Percentiles rank a stretch among this genome's conserved stretches.
phyloP scores from a whole-genome alignment of 2,888 invertebrate species.

The Papilio protenor region DNA sequence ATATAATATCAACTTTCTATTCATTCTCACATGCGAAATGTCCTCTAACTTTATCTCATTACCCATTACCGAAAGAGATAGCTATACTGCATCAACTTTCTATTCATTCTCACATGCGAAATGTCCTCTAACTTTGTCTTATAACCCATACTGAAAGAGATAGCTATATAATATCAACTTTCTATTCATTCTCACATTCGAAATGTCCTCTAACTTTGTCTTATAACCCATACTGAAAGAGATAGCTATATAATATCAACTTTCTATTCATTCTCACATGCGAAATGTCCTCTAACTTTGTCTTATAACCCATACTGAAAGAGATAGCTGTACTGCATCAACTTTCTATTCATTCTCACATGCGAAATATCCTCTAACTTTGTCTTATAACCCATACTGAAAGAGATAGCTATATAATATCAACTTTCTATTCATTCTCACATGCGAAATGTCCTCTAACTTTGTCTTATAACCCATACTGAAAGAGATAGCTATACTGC shows the following conservation, averaged over 20 bases:
- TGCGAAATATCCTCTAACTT: conserved; percentile 90
- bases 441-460: conserved; percentile 75
- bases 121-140: conserved; percentile 85
- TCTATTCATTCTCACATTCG: background rate
- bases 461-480: conserved; percentile 77
- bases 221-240: conserved; percentile 67
- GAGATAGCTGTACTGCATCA: background rate
- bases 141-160: conserved; percentile 59
- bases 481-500: conserved; percentile 14
- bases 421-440: background rate
- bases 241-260: background rate
- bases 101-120: background rate
- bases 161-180: background rate
- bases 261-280: too few species aligned
- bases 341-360: background rate
- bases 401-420: background rate
- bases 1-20: background rate
- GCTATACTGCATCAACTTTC: background rate
- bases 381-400: conserved; percentile 75
- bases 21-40: conserved; percentile 81
- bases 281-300: conserved; percentile 91
- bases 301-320: conserved; percentile 71
- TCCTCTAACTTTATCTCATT: conserved; percentile 87
- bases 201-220: conserved; percentile 91
- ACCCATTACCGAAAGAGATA: conserved; percentile 57